phyloP scores from a whole-genome alignment of 1,140 invertebrate genomes.

The Medauroidea extradentata region DNA sequence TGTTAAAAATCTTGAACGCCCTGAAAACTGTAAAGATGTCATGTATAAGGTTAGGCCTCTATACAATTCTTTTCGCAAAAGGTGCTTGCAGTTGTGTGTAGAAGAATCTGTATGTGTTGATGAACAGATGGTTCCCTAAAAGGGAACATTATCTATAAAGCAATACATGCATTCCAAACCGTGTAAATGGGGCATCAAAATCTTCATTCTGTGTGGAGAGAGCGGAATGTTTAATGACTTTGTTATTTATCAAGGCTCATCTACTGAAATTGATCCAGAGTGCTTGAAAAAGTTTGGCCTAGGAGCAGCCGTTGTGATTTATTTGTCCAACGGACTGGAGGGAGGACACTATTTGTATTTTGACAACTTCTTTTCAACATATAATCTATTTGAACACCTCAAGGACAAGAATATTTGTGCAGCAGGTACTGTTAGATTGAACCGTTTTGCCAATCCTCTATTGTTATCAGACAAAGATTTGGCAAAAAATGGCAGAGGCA shows the following conservation, averaged over 20 bases:
- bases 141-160: constrained; percentile 22
- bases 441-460: constrained; percentile 14
- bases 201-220: constrained; percentile 25
- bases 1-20: neutral
- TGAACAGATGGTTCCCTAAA: constrained; percentile 34
- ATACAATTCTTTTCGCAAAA: constrained; percentile 11
- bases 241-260: constrained; percentile 26
- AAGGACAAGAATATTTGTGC: constrained; percentile 7
- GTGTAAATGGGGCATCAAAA: constrained; percentile 25
- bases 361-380: constrained; percentile 23
- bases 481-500: constrained; percentile 18
- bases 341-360: constrained; percentile 15
- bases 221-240: constrained; percentile 29
- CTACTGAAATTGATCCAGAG: constrained; percentile 12
- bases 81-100: constrained; percentile 5
- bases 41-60: constrained; percentile 2
- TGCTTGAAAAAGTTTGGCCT: constrained; percentile 12
- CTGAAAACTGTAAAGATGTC: constrained; percentile 1
- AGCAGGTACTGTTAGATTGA: constrained; percentile 14
- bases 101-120: constrained; percentile 25
- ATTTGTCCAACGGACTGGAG: neutral
- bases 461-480: constrained; percentile 17
- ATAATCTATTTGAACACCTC: constrained; percentile 8
- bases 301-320: constrained; percentile 4
- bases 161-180: constrained; percentile 27